Evolutionary conservation across 30 jellyfish, hydroid and myxozoan species (phyloP).

Genomic region (Pseudorhiza aurosa): DNA sequence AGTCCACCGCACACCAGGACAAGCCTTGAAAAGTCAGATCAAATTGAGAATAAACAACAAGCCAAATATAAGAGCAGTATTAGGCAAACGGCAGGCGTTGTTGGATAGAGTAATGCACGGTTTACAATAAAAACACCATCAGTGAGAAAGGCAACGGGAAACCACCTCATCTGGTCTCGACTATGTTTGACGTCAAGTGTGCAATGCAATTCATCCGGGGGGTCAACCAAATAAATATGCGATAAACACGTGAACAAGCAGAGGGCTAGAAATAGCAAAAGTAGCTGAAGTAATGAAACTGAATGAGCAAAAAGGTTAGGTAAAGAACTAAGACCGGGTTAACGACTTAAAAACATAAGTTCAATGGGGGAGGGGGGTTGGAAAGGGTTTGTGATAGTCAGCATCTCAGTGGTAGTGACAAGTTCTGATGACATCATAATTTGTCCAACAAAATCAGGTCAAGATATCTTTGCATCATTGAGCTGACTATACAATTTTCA

Average conservation of each 20-base stretch:
- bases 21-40: no score
- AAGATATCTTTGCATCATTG: conserved; percentile 69
- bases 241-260: no score
- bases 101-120: no score
- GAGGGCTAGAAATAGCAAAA: not conserved
- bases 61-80: no score
- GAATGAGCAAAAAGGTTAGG: not conserved
- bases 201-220: no score
- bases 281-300: not conserved
- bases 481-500: not conserved
- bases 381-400: not conserved
- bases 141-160: no score
- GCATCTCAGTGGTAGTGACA: conserved; percentile 72
- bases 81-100: no score
- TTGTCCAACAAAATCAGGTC: conserved; percentile 43
- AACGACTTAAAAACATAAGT: not conserved
- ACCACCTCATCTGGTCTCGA: no score
- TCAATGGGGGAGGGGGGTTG: not conserved
- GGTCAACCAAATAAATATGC: no score
- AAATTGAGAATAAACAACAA: no score
- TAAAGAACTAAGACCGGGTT: not conserved
- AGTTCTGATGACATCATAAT: conserved; percentile 32
- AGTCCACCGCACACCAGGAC: conserved; percentile 96
- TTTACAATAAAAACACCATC: no score
- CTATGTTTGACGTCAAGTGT: no score